A percentile compares a stretch with the other conserved stretches of the same genome.
Conservation (phyloP, 2,113 vertebrate species). For the Bubo bubo region DNA sequence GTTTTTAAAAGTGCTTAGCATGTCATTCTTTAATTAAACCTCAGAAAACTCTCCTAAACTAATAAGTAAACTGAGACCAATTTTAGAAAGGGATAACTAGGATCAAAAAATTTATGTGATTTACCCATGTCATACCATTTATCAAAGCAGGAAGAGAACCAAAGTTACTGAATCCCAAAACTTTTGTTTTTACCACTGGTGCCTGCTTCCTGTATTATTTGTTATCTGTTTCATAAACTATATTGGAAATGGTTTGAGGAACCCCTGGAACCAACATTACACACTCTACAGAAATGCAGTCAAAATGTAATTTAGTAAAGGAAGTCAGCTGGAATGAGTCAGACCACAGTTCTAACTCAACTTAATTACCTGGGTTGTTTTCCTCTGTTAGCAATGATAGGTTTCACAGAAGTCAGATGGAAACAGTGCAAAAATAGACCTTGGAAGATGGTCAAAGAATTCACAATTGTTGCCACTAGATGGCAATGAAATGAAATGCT, state of each 20-base stretch:
- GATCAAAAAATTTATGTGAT: background rate
- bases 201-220: background rate
- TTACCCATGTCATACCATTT: background rate
- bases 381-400: slow-evolving; percentile 9
- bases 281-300: slow-evolving; percentile 24
- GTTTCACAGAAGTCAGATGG: slow-evolving; percentile 19
- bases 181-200: background rate
- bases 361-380: slow-evolving; percentile 41
- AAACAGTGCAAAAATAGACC: background rate
- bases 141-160: background rate
- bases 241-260: background rate
- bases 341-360: slow-evolving; percentile 26
- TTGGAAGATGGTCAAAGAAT: background rate
- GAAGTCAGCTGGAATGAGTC: slow-evolving; percentile 53
- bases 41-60: background rate
- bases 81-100: background rate
- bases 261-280: slow-evolving; percentile 17
- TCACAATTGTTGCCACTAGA: background rate
- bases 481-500: slow-evolving; percentile 1
- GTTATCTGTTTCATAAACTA: background rate
- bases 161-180: background rate
- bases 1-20: background rate
- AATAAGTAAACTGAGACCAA: background rate
- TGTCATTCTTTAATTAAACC: background rate
- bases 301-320: slow-evolving; percentile 49